These are phyloP conservation scores for Pachycephus smyrnensis DNA, from an alignment of 2,888 invertebrate species.

Conservation along the genomic window DNA sequence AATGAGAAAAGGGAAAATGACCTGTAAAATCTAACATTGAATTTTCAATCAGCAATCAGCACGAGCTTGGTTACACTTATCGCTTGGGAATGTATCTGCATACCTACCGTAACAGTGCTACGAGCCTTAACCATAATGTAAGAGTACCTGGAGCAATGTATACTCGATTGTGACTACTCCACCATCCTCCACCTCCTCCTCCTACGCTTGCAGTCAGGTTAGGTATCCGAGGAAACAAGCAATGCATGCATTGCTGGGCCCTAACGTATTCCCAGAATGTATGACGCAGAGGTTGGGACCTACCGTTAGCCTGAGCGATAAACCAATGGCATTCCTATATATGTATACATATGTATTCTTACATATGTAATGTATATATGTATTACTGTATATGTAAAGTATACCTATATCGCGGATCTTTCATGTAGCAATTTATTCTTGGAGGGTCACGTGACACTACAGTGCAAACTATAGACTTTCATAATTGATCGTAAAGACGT, in stretches of 20 bases:
- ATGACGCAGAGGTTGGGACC: conserved; percentile 51
- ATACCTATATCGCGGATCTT: no score
- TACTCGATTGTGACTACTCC: neutral
- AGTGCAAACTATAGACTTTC: neutral
- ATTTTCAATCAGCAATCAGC: neutral
- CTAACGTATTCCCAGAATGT: conserved; percentile 41
- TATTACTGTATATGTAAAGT: no score
- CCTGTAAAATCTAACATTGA: neutral
- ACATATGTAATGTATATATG: neutral
- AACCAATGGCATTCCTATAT: conserved; percentile 31
- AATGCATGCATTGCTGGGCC: neutral
- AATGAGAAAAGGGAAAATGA: neutral
- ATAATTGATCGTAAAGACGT: neutral
- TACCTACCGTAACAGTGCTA: neutral
- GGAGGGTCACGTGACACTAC: neutral
- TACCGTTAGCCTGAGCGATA: conserved; percentile 54
- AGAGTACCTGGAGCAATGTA: neutral
- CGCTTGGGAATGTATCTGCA: neutral
- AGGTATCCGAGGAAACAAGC: neutral
- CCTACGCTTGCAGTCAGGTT: neutral
- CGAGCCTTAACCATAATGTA: neutral
- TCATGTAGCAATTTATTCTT: no score
- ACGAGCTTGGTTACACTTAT: neutral
- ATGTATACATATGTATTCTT: neutral
- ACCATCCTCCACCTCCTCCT: neutral